Evolutionary conservation across 2,113 vertebrate species (phyloP).

Genomic region (Poeciliopsis prolifica): DNA sequence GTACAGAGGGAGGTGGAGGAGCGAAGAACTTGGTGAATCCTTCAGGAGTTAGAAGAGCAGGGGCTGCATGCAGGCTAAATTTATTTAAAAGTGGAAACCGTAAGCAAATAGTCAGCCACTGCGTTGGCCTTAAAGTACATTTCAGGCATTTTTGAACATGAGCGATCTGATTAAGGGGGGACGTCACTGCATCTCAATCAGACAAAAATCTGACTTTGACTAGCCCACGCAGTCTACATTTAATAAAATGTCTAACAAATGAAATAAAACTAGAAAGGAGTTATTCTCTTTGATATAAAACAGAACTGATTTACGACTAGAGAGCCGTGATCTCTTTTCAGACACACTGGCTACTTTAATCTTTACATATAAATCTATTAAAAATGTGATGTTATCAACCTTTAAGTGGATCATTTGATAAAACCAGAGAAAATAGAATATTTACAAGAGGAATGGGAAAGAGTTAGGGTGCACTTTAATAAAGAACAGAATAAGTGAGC

Average conservation of each 20-base stretch:
- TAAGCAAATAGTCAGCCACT: slow-evolving; percentile 65
- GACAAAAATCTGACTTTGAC: not conserved
- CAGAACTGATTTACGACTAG: slow-evolving; percentile 16
- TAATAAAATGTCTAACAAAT: not conserved
- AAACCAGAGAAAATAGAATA: not conserved
- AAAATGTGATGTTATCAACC: not conserved
- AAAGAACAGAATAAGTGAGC: slow-evolving; percentile 11
- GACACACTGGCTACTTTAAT: not conserved
- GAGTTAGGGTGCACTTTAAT: slow-evolving; percentile 16
- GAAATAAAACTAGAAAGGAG: slow-evolving; percentile 1
- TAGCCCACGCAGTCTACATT: not conserved
- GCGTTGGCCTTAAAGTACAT: slow-evolving; percentile 12
- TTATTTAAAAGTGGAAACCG: slow-evolving; percentile 60
- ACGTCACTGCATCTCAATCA: not conserved
- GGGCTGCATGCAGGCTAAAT: slow-evolving; percentile 1
- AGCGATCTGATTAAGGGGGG: not conserved
- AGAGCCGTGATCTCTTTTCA: not conserved
- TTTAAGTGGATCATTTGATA: not conserved
- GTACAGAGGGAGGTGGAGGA: slow-evolving; percentile 5
- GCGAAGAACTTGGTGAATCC: slow-evolving; percentile 37
- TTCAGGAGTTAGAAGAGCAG: slow-evolving; percentile 1
- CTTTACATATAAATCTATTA: not conserved
- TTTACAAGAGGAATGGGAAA: not conserved
- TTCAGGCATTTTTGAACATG: not conserved
- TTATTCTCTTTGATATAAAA: not conserved